Base-by-base conservation (phyloP, 2,797 vertebrate genomes). In the Ataeniobius toweri region DNA sequence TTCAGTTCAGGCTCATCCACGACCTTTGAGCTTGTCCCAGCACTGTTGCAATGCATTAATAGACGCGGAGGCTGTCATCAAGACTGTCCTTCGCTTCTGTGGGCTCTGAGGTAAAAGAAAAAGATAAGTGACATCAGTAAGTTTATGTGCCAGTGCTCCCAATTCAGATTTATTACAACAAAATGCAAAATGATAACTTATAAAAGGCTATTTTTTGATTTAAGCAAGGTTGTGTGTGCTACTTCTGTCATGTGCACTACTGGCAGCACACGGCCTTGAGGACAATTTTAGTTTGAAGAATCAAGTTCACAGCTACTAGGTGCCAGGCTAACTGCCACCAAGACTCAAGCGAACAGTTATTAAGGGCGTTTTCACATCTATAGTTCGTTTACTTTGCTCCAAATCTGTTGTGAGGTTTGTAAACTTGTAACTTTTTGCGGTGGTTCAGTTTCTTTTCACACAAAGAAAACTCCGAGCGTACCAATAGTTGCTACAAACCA, bases 51-150 rank as follows among this genome's bases (percentile, higher is more conserved):
- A 87, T 85, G 90, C 80, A 89, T 92, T 85, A 88, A 89, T 85
- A 92, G 88, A 85, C 85, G 73, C 65, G 59, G 79, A 88, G 90
- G 92, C 89, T 85, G 90, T 93, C 94, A 95, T 99, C 98, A 99
- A 95, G 97, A 98, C 95, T 97, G 97, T 89, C 96, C 96, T 80
- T 98, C 98, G 12, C 96, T 98, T 96, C 96, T 97, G 85, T 96
- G 95, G 94, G 97, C 92, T 96, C 98, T 99, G 85, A 69, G 74
- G 83, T 24, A 31, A 82, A 81, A 36, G 70, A 74, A 75, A 89
- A 16, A 12, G 56, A 77, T 75, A 73, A 2, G 0, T 76, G 10
- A 61, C 65, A 70, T 71, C 20, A 61, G 18, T 72, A 51, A 6
- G 7, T 80, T 75, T 3, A 70, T 24, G 61, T 5, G 24, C 5